Percentiles rank a stretch among this genome's conserved stretches.
Conservation (phyloP, 2,113 vertebrate genomes). For the Pseudopodoces humilis region DNA sequence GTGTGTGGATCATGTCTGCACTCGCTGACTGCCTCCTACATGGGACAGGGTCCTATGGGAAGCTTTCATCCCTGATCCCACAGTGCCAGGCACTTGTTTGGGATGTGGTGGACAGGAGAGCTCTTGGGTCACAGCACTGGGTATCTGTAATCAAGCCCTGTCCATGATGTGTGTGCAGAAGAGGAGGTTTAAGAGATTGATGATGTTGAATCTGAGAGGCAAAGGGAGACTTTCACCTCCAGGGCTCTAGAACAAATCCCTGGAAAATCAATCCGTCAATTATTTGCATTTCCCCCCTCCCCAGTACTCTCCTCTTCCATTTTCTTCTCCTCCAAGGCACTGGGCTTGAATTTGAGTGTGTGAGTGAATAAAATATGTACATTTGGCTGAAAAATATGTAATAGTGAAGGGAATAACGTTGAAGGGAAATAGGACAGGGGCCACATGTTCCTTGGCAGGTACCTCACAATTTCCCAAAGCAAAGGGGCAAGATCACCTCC, state of each 20-base stretch:
- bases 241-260: neutral
- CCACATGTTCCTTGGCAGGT: rapidly evolving
- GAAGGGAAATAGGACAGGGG: neutral
- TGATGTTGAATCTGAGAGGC: neutral
- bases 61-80: neutral
- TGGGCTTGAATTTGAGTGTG: neutral
- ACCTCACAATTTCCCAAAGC: neutral
- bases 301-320: neutral
- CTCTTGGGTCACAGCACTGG: neutral
- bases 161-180: neutral
- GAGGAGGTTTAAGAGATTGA: neutral
- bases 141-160: neutral
- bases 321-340: neutral
- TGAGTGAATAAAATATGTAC: neutral
- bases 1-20: neutral
- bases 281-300: neutral
- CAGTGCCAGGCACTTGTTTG: neutral
- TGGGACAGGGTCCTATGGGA: neutral
- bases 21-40: neutral
- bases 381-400: neutral
- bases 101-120: rapidly evolving
- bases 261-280: neutral
- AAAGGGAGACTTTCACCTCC: neutral
- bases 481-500: neutral
- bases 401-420: neutral